Conservation (phyloP, 1,140 invertebrate species). For the Trichomalopsis sarcophagae region DNA sequence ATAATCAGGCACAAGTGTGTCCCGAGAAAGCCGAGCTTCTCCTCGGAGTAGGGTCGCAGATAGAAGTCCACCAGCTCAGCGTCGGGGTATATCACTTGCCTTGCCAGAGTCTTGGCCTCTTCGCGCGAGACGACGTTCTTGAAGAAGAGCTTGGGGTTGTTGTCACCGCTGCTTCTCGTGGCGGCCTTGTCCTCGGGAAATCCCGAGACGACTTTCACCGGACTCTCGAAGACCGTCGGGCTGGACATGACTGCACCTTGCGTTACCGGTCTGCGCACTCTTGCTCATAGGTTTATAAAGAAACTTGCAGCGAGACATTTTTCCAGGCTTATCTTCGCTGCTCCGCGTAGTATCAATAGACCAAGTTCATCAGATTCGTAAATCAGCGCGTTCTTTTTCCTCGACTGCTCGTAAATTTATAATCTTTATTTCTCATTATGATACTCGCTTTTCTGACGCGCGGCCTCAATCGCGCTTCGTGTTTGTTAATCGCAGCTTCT, state of each 20-base stretch:
- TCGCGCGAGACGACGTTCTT: slow-evolving; percentile 4
- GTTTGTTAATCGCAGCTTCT: too few relatives aligned
- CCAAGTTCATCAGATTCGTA: not conserved
- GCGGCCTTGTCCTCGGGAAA: not conserved
- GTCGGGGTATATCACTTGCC: slow-evolving; percentile 37
- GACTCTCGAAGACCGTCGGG: not conserved
- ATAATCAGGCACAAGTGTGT: slow-evolving; percentile 66
- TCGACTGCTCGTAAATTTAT: not conserved
- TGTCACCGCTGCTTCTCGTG: not conserved
- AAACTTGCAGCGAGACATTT: too few relatives aligned
- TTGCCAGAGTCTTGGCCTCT: slow-evolving; percentile 46
- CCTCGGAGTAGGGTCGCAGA: slow-evolving; percentile 56
- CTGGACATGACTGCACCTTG: not conserved
- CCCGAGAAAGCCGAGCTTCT: slow-evolving; percentile 72
- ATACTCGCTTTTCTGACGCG: not conserved
- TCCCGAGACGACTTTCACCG: not conserved
- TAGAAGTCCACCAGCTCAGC: slow-evolving; percentile 52
- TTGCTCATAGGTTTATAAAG: not conserved
- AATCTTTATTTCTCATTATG: not conserved
- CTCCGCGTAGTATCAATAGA: not conserved
- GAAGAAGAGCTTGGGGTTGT: not conserved
- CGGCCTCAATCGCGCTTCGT: not conserved
- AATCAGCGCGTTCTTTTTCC: not conserved
- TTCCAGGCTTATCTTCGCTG: not conserved
- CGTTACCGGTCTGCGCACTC: not conserved